Base-by-base conservation (phyloP, 2,113 vertebrate genomes). In the Chaetodon auriga region DNA sequence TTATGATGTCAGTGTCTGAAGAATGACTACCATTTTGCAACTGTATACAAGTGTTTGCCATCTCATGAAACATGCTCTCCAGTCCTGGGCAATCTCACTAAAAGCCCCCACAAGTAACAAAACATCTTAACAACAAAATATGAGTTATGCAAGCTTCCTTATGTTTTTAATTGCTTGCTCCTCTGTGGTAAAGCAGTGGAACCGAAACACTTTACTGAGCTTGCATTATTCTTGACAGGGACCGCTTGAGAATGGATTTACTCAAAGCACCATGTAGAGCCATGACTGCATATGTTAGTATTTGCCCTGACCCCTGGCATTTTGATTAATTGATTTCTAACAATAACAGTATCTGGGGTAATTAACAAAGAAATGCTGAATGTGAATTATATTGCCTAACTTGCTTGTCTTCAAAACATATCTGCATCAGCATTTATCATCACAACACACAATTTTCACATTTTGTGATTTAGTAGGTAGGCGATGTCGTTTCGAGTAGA, bases 31-130 rank as follows among this genome's bases (percentile, higher is more conserved):
- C 30, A 45, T 18, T 75, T 73, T 48, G n/a, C 55, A 72, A 19
- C 15, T 30, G 35, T 62, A 21, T 66, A 13, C 15, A 49, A 48
- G 36, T 51, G 74, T 68, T 45, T 25, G 7, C 23, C 19, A 11
- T 68, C 30, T 53, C 62, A 57, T 65, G 71, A 71, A 60, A 54
- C 48, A 35, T n/a, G 46, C 11, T 2, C 68, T 41, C 10, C 49
- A 9, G 13, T 46, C 51, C 15, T 46, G 53, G 7, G 19, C 19
- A 7, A 0, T 21, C 55, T 14, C 2, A 9, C 60, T 72, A 13
- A 80, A 71, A 70, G 51, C 58, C n/a, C 46, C 55, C 21, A 48
- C 23, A 49, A 69, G 62, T 63, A 35, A 55, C 7, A 30, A 36
- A 62, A 41, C 63, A 58, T 41, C 23, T 48, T 9, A 43, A 46